Conservation (phyloP, 2,113 vertebrate genomes). For the Amazona guildingii region DNA sequence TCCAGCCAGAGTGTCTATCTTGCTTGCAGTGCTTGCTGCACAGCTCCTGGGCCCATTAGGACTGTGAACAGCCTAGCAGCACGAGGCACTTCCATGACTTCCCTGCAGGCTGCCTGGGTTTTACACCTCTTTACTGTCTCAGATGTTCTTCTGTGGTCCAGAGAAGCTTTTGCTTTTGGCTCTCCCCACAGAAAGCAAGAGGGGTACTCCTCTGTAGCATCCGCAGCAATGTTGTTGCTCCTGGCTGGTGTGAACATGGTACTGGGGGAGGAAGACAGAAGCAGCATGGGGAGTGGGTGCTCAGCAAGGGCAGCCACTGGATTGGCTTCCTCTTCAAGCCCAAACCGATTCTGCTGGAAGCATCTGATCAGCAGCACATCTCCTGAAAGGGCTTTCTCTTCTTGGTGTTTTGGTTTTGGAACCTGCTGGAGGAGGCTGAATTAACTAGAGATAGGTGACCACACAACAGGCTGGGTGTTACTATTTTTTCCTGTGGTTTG, state of each 20-base stretch:
- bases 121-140: not conserved
- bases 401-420: not conserved
- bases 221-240: not conserved
- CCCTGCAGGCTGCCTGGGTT: not conserved
- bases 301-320: not conserved
- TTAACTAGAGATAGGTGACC: not conserved
- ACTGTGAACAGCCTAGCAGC: not conserved
- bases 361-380: not conserved
- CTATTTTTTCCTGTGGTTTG: slow-evolving; percentile 2
- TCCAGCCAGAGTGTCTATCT: not conserved
- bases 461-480: not conserved
- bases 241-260: fast-evolving
- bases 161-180: not conserved
- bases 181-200: fast-evolving
- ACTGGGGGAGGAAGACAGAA: not conserved
- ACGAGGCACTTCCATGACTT: not conserved
- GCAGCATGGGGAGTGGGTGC: not conserved
- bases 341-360: not conserved
- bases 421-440: slow-evolving; percentile 1
- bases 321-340: not conserved
- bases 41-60: not conserved
- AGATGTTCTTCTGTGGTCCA: not conserved
- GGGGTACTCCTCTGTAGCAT: not conserved
- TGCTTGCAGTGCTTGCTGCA: not conserved
- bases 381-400: not conserved